Percentiles rank a stretch among this genome's conserved stretches.
Conservation (phyloP, 2,888 invertebrate genomes). For the Poecilus cupreus region DNA sequence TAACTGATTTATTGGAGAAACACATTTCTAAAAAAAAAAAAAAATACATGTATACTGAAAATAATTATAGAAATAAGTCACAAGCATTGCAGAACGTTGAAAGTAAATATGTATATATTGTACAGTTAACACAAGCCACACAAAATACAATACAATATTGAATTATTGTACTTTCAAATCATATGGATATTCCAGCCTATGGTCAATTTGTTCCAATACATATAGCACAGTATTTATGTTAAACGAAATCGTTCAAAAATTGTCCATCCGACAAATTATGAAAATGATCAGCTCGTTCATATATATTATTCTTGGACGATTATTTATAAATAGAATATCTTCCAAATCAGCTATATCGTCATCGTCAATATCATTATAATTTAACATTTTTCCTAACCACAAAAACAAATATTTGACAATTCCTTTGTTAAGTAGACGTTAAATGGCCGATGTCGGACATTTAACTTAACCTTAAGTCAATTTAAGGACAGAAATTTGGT, state of each 20-base stretch:
- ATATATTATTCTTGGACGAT: no score
- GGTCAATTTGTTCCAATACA: neutral
- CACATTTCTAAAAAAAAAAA: neutral
- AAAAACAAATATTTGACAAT: no score
- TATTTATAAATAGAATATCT: no score
- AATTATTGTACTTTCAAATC: neutral
- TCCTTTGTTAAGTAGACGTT: no score
- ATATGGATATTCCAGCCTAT: neutral
- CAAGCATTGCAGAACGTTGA: neutral
- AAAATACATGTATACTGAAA: neutral
- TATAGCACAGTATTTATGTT: constrained; percentile 5
- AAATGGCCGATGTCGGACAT: neutral
- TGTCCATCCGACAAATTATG: constrained; percentile 13
- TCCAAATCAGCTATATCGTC: neutral
- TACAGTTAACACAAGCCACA: no score
- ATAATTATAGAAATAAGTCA: neutral
- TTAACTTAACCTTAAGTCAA: no score
- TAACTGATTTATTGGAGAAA: neutral
- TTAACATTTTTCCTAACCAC: no score
- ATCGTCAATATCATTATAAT: neutral
- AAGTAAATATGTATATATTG: no score
- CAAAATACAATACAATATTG: no score
- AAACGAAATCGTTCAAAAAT: no score
- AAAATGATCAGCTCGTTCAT: constrained; percentile 18
- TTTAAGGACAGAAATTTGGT: no score